Base-by-base conservation (phyloP, 2,113 vertebrate species). In the Xenopus laevis region DNA sequence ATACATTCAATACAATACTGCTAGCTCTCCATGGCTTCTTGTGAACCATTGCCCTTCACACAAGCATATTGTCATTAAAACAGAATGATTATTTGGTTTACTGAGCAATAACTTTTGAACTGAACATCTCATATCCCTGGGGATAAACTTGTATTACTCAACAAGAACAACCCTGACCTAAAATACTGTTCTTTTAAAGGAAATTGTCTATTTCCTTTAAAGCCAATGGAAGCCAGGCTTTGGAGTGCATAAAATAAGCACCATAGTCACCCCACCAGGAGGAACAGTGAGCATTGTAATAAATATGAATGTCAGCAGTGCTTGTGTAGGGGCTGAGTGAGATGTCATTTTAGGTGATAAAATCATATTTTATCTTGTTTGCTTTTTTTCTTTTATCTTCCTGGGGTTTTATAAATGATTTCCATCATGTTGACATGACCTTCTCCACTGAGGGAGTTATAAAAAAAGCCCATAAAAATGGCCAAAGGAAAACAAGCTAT, bases 401-500 rank as follows among this genome's bases (percentile, higher is more conserved):
- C 12, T 23, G 18, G 21, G 13, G 59, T 63, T 62, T 8, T 10
- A 40, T 66, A 11, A 65, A 72, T 72, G 50, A 45, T 33, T 40
- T 40, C 33, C 33, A 40, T 40, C 33, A 40, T 2, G 33, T 23
- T 64, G 61, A 58, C 71, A 58, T 18, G 20, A 33, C 23, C 27
- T 46, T 65, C 33, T 15, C 4, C 16, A 45, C 40, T 15, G 33
- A 65, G 40, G 10, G 63, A 47, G 33, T 58, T 58, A 27, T 10
- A 73, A 17, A 33, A 50, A 50, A 50, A 50, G 13, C 18, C 57
- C 30, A 73, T 44, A 65, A 21, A 65, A 66, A 57, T 50, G 40
- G 18, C 2, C 65, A n/a, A 27, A 66, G 52, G 21, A 72, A 74
- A 66, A 58, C 53, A 74, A 46, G n/a, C n/a, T 66, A 11, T 66